A percentile compares a stretch with the other conserved stretches of the same genome.
These are phyloP conservation scores for Brenthis ino DNA, from an alignment of 2,888 invertebrate genomes.

Conservation along the genomic window DNA sequence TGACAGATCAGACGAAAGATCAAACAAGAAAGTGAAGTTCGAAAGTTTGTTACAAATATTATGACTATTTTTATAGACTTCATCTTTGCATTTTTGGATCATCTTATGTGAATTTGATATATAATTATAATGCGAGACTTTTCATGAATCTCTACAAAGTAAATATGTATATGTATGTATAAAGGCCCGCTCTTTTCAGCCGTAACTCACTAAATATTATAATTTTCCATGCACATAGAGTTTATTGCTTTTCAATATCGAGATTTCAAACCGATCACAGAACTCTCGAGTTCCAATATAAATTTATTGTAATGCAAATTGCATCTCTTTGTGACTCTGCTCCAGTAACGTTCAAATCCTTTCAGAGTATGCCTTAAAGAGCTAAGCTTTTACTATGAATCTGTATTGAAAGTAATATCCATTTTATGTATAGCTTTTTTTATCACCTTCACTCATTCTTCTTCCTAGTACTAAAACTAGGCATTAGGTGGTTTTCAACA, in stretches of 20 bases:
- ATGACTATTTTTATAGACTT: no score
- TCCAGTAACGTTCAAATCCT: slow-evolving; percentile 57
- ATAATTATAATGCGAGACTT: no score
- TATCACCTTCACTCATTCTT: neutral
- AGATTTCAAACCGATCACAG: slow-evolving; percentile 41
- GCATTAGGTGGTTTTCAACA: no score
- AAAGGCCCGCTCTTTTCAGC: no score
- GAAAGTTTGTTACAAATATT: no score
- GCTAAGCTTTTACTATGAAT: slow-evolving; percentile 32
- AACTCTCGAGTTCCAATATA: slow-evolving; percentile 60
- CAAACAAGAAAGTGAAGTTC: no score
- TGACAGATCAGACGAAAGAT: no score
- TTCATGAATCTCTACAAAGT: no score
- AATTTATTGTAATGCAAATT: slow-evolving; percentile 78
- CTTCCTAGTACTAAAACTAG: no score
- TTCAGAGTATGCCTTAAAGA: slow-evolving; percentile 50
- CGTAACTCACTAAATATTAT: neutral
- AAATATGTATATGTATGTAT: no score
- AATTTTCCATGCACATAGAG: slow-evolving; percentile 16
- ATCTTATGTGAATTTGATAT: no score
- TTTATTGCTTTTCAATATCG: slow-evolving; percentile 35
- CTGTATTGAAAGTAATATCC: slow-evolving; percentile 30
- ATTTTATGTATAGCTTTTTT: slow-evolving; percentile 11
- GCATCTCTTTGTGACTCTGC: slow-evolving; percentile 65
- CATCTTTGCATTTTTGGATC: no score